These are phyloP conservation scores for Pristionchus fissidentatus DNA, from an alignment of 2,888 invertebrate genomes.

Conservation along the genomic window DNA sequence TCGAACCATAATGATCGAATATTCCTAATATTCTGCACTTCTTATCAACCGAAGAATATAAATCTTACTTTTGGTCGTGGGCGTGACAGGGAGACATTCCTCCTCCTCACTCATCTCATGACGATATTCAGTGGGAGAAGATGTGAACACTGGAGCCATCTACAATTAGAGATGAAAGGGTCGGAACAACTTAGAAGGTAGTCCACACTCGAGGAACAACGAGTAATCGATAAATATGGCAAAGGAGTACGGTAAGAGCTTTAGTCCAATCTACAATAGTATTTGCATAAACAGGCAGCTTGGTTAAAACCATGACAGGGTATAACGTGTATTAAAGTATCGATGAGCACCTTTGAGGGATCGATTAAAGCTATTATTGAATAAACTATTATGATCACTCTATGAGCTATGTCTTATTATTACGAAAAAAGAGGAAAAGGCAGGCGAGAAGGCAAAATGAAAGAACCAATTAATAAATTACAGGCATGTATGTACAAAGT, in stretches of 20 bases:
- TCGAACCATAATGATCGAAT: background rate
- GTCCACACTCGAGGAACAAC: background rate
- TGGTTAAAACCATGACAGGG: constrained; percentile 22
- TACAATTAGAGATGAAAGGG: background rate
- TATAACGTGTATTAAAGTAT: constrained; percentile 29
- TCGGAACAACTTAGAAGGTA: background rate
- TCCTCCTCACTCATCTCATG: background rate
- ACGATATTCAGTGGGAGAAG: constrained; percentile 23
- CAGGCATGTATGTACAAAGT: background rate
- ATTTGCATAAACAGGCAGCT: constrained; percentile 26
- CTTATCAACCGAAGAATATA: background rate
- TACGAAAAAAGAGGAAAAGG: background rate
- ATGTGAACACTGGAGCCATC: constrained; percentile 20
- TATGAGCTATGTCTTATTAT: constrained; percentile 21
- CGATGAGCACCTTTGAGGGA: constrained; percentile 1
- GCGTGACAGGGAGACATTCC: constrained; percentile 4
- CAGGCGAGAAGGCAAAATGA: background rate
- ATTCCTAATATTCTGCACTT: background rate
- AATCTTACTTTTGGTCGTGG: background rate
- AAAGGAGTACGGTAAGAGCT: background rate
- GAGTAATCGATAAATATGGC: background rate
- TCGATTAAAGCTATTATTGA: constrained; percentile 25
- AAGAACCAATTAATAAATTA: background rate
- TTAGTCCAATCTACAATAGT: constrained; percentile 24
- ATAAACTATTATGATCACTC: constrained; percentile 25